Percentiles rank a stretch among this genome's conserved stretches.
phyloP scores from a whole-genome alignment of 1,140 invertebrate species.

The Pemphigus obesinymphae region DNA sequence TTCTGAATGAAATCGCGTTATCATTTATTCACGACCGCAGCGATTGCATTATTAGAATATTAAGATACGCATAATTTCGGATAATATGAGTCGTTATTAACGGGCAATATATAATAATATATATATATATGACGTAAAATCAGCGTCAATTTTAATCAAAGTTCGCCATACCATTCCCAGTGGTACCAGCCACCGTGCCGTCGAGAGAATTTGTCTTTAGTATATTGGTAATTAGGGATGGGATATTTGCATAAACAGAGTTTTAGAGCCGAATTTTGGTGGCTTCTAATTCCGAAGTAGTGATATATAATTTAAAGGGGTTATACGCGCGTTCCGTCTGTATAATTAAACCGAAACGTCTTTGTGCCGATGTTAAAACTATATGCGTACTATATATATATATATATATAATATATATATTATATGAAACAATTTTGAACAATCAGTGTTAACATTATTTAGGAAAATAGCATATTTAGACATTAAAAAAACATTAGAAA shows the following conservation, averaged over 20 bases:
- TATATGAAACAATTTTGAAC: neutral
- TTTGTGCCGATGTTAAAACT: neutral
- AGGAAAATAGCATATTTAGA: too few species aligned
- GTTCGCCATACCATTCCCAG: neutral
- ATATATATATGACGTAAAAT: neutral
- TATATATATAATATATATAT: neutral
- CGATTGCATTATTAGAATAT: too few species aligned
- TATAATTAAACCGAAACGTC: neutral
- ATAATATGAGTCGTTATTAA: neutral
- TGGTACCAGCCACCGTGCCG: neutral
- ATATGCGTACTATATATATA: too few species aligned
- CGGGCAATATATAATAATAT: neutral
- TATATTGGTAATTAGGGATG: neutral
- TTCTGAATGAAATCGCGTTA: too few species aligned
- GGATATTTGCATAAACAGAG: neutral
- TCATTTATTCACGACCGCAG: too few species aligned
- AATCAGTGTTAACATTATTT: too few species aligned
- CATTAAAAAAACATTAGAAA: too few species aligned
- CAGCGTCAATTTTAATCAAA: neutral
- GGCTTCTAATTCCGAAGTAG: neutral
- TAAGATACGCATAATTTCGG: too few species aligned
- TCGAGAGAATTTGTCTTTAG: neutral
- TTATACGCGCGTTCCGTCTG: neutral
- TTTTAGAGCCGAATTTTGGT: neutral
- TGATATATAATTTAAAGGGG: neutral